Percentiles rank a stretch among this genome's conserved stretches.
phyloP scores from a whole-genome alignment of 2,888 invertebrate genomes.

The Petrolisthes manimaculis region DNA sequence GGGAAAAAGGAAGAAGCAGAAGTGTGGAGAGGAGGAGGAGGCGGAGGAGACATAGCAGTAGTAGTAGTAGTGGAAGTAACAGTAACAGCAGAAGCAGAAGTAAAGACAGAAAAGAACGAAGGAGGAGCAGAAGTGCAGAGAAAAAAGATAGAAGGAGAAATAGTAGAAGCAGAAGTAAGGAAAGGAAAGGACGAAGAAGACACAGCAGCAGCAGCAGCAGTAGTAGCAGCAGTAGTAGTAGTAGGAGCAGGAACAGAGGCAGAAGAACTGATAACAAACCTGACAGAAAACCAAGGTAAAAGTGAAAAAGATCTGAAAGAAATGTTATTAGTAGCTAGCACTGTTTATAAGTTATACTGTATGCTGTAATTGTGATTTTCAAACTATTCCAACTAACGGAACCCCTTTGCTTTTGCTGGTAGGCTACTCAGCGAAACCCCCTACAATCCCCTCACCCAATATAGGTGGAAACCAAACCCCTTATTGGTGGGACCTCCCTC shows the following conservation, averaged over 20 bases:
- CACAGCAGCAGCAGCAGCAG: neutral
- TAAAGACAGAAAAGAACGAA: neutral
- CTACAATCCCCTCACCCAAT: too few species aligned
- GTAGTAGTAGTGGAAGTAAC: neutral
- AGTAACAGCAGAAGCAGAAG: neutral
- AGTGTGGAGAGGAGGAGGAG: neutral
- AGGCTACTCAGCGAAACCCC: too few species aligned
- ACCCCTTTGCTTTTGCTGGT: too few species aligned
- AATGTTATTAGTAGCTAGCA: neutral
- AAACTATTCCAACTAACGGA: too few species aligned
- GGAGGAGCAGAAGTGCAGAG: neutral
- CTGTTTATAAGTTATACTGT: too few species aligned
- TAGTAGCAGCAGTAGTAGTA: neutral
- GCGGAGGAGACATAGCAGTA: neutral
- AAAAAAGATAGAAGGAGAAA: neutral
- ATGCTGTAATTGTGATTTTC: too few species aligned
- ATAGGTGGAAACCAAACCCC: too few species aligned
- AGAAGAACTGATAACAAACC: neutral
- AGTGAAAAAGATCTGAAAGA: neutral
- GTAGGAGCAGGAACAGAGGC: neutral
- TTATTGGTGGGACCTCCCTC: too few species aligned
- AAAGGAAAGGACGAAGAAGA: neutral
- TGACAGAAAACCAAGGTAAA: constrained; percentile 7
- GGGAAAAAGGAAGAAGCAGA: neutral
- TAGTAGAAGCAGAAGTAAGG: neutral